Conservation (phyloP, 2,888 invertebrate genomes). For the Proisotoma minuta region DNA sequence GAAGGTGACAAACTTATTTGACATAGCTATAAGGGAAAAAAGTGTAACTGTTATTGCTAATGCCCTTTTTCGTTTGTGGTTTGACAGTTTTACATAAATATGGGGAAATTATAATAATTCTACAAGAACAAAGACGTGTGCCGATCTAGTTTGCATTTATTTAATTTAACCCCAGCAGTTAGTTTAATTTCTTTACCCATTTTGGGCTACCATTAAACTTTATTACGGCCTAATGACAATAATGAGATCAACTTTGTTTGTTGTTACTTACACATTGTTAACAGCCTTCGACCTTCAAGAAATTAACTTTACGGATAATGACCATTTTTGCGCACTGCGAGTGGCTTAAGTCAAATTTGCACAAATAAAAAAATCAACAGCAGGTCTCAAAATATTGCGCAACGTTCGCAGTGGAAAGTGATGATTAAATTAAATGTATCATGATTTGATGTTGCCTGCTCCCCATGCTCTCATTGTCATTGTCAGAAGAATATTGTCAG, state of each 20-base stretch:
- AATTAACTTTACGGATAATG: not conserved
- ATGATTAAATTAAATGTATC: constrained; percentile 4
- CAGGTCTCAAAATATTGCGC: not conserved
- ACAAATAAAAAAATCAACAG: not conserved
- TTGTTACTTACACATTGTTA: not conserved
- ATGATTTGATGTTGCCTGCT: not conserved
- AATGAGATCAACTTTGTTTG: not conserved
- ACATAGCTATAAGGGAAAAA: not conserved
- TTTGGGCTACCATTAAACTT: not conserved
- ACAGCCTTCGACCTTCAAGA: not conserved
- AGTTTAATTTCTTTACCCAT: not conserved
- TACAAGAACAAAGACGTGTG: not conserved
- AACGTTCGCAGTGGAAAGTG: not conserved
- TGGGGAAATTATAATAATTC: not conserved
- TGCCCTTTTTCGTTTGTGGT: not conserved
- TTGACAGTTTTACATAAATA: not conserved
- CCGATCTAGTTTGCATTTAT: constrained; percentile 2
- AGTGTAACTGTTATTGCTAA: not conserved
- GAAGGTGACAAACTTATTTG: constrained; percentile 4
- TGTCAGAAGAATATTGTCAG: not conserved
- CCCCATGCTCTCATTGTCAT: not conserved
- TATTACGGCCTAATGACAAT: not conserved
- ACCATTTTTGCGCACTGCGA: not conserved
- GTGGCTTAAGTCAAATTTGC: not conserved
- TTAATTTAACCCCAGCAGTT: not conserved